Evolutionary conservation across 2,797 vertebrate species (phyloP).

Genomic region (Poeciliopsis gracilis): DNA sequence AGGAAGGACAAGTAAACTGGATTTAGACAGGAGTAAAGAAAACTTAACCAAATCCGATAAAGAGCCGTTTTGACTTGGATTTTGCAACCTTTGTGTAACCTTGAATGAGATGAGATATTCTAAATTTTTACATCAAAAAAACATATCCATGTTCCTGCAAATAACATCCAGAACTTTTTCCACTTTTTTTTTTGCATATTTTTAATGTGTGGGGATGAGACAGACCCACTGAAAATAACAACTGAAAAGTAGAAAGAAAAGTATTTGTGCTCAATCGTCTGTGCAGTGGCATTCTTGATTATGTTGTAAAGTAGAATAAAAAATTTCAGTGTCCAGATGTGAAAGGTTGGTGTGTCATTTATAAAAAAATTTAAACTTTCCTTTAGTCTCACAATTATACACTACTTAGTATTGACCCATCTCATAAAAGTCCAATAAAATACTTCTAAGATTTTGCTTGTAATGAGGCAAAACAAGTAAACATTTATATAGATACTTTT

Average conservation of each 20-base stretch:
- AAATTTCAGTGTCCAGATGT: background rate
- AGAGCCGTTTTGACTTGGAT: background rate
- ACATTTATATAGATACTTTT: background rate
- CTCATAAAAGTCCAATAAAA: background rate
- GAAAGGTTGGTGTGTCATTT: background rate
- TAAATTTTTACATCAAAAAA: background rate
- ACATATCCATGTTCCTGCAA: background rate
- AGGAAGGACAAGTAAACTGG: background rate
- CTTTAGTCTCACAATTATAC: background rate
- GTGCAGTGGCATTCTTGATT: background rate
- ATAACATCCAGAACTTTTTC: background rate
- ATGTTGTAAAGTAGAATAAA: background rate
- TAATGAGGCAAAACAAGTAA: background rate
- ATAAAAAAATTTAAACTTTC: background rate
- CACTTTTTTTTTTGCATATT: background rate
- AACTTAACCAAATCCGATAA: background rate
- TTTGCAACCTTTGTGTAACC: background rate
- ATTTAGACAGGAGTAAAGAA: background rate
- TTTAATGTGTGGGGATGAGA: background rate
- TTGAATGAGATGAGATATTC: background rate
- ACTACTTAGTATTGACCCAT: background rate
- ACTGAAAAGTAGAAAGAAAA: background rate
- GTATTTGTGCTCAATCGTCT: background rate
- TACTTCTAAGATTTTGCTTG: background rate
- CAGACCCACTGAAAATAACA: background rate